phyloP scores from a whole-genome alignment of 2,797 vertebrate species.

The Liparis tanakae region DNA sequence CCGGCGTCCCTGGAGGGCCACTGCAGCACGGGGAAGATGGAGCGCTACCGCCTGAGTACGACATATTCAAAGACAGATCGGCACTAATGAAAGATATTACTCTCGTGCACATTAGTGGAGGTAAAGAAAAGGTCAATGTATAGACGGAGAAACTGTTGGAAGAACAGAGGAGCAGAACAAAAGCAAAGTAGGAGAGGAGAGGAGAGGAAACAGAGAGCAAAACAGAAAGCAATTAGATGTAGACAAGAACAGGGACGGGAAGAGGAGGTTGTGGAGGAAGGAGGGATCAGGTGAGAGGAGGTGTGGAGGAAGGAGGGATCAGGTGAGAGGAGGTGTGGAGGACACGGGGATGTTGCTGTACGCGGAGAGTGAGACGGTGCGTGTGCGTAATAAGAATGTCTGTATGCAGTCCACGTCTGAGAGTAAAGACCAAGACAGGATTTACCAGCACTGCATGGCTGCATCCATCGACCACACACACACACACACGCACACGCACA shows the following conservation, averaged over 20 bases:
- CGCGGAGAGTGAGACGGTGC: conserved; percentile 30
- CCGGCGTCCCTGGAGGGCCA: conserved; percentile 66
- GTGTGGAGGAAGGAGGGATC: conserved; percentile 38
- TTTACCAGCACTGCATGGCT: conserved; percentile 65
- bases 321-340: conserved; percentile 44
- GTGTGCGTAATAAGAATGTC: conserved; percentile 54
- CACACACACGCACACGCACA: conserved; percentile 20
- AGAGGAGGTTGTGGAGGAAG: conserved; percentile 26
- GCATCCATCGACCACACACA: conserved; percentile 47
- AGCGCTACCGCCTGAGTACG: conserved; percentile 43
- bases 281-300: conserved; percentile 47
- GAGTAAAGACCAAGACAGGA: conserved; percentile 64
- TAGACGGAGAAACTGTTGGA: conserved; percentile 33
- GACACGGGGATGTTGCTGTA: conserved; percentile 53
- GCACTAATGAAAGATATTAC: conserved; percentile 76
- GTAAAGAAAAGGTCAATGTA: conserved; percentile 73
- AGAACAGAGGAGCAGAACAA: conserved; percentile 16
- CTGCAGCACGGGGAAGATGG: conserved; percentile 57
- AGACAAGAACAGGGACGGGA: conserved; percentile 18
- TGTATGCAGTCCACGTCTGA: conserved; percentile 67
- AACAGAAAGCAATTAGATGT: conserved; percentile 18
- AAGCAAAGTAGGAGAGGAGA: conserved; percentile 4
- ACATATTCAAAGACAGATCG: conserved; percentile 73
- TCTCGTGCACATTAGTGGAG: conserved; percentile 66
- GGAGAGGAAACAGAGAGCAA: conserved; percentile 12